phyloP scores from a whole-genome alignment of 1,140 invertebrate genomes.

The Orchestia grillus region DNA sequence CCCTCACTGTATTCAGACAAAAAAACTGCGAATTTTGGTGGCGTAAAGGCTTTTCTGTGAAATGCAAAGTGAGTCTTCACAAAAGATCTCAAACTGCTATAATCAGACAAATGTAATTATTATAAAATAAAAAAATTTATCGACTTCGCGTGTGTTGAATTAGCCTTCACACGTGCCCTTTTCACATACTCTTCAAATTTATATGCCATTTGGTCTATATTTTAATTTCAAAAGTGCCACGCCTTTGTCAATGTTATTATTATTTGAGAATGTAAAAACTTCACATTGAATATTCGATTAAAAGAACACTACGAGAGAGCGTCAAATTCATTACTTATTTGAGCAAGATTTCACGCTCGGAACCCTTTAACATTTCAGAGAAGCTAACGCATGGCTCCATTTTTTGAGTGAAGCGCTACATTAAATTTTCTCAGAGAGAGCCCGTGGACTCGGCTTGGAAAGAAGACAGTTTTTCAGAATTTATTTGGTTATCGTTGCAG shows the following conservation, averaged over 20 bases:
- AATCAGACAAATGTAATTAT: no score
- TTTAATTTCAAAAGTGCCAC: background rate
- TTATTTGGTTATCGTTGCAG: conserved; percentile 8
- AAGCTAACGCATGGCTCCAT: background rate
- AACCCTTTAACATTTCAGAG: background rate
- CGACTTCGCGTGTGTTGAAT: no score
- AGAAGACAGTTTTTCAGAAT: background rate
- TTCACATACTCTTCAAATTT: no score
- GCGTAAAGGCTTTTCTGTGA: no score
- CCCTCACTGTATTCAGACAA: no score
- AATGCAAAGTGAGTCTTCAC: no score
- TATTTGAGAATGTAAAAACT: background rate
- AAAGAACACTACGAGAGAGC: background rate
- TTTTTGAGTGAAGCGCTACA: background rate
- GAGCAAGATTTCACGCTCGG: background rate
- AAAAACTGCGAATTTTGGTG: no score
- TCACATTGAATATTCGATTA: background rate
- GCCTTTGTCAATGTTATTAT: background rate
- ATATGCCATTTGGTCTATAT: no score
- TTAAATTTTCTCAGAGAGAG: background rate
- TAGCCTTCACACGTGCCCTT: no score
- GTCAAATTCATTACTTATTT: background rate
- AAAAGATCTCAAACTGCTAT: no score
- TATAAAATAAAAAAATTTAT: no score
- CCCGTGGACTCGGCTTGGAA: background rate